phyloP scores from a whole-genome alignment of 1,140 invertebrate species.

The Andricus grossulariae region DNA sequence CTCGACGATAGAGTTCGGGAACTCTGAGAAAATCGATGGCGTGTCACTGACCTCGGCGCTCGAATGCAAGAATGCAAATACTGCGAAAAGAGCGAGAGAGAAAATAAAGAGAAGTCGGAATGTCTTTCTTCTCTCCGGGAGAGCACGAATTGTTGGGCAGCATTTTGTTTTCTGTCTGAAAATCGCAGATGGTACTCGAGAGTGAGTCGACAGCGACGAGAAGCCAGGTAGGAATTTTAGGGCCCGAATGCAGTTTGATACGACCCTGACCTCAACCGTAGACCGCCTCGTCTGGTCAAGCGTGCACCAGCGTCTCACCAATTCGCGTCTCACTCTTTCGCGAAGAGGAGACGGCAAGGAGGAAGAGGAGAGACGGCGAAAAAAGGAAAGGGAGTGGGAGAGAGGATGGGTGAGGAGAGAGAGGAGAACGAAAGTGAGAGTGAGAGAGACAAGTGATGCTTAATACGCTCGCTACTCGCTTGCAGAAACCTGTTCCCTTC shows the following conservation, averaged over 20 bases:
- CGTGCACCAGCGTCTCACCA: constrained; percentile 69
- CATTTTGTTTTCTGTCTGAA: constrained; percentile 22
- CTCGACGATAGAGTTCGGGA: constrained; percentile 23
- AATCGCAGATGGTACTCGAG: constrained; percentile 18
- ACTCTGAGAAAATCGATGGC: constrained; percentile 28
- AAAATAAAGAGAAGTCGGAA: constrained; percentile 33
- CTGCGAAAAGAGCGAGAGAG: constrained; percentile 31
- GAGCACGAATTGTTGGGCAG: constrained; percentile 13
- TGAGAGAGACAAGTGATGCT: constrained; percentile 37
- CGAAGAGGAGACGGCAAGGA: constrained; percentile 75
- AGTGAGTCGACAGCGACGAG: not conserved
- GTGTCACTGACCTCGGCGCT: constrained; percentile 27
- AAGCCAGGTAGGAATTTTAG: constrained; percentile 22
- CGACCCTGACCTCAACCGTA: constrained; percentile 67
- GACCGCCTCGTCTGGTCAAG: constrained; percentile 69
- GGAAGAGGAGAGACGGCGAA: constrained; percentile 45
- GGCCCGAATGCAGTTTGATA: constrained; percentile 39
- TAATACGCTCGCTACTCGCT: constrained; percentile 47
- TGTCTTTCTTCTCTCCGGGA: not conserved
- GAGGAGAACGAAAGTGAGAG: constrained; percentile 35
- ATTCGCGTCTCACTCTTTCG: constrained; percentile 70
- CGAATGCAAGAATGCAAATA: constrained; percentile 26
- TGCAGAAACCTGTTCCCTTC: constrained; percentile 72
- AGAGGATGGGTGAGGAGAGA: constrained; percentile 33
- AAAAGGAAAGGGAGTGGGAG: constrained; percentile 51